Evolutionary conservation across 2,888 invertebrate genomes (phyloP).

Genomic region (Dyspetes luteomarginatus): DNA sequence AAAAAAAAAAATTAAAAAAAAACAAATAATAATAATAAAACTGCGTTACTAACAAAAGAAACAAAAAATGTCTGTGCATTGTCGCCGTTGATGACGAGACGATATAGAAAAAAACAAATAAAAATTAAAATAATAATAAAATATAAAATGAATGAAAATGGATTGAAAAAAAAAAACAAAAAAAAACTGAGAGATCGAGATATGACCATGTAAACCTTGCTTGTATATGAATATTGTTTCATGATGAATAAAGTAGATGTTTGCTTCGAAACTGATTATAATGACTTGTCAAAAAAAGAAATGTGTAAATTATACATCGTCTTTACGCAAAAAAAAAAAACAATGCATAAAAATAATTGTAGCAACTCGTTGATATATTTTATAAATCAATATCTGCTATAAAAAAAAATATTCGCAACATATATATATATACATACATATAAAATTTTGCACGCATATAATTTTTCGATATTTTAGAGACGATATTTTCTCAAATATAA

Average conservation of each 20-base stretch:
- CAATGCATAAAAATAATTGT: slow-evolving; percentile 74
- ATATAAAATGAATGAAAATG: slow-evolving; percentile 64
- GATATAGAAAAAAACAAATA: slow-evolving; percentile 34
- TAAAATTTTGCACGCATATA: too few relatives aligned
- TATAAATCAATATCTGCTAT: slow-evolving; percentile 75
- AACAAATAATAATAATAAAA: background rate
- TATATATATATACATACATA: too few relatives aligned
- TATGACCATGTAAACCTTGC: slow-evolving; percentile 76
- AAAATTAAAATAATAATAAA: slow-evolving; percentile 69
- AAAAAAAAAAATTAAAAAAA: too few relatives aligned
- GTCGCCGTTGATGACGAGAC: slow-evolving; percentile 65
- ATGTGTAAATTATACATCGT: slow-evolving; percentile 49
- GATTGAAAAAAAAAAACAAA: slow-evolving; percentile 33
- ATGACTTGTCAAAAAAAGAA: slow-evolving; percentile 69
- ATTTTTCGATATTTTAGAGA: background rate
- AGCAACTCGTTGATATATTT: slow-evolving; percentile 73
- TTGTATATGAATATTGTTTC: slow-evolving; percentile 81
- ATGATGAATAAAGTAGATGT: slow-evolving; percentile 80
- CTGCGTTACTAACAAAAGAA: slow-evolving; percentile 67
- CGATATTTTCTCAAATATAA: background rate
- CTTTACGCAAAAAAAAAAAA: slow-evolving; percentile 61
- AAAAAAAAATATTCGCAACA: too few relatives aligned
- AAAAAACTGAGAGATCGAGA: slow-evolving; percentile 57
- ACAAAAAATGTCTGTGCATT: slow-evolving; percentile 67
- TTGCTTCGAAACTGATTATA: slow-evolving; percentile 76